Percentiles rank a stretch among this genome's conserved stretches.
Conservation (phyloP, 2,797 vertebrate genomes). For the Paguma larvata region DNA sequence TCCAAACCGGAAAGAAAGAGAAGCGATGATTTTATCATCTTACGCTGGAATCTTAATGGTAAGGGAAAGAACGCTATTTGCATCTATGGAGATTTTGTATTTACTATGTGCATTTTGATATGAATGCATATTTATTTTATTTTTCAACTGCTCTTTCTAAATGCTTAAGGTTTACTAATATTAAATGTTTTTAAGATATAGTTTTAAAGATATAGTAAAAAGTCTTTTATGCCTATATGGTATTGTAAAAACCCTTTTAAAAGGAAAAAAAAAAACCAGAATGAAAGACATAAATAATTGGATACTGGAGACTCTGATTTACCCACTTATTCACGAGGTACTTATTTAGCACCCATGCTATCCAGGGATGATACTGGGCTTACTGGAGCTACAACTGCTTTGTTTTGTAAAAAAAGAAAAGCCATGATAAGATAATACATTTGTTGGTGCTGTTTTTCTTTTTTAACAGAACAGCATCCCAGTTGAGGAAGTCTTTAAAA, state of each 20-base stretch:
- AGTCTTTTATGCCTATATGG: neutral
- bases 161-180: neutral
- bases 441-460: conserved; percentile 10
- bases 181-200: neutral
- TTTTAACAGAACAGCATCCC: conserved; percentile 91
- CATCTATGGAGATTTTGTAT: neutral
- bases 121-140: neutral
- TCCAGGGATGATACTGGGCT: neutral
- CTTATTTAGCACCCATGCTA: neutral
- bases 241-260: conserved; percentile 11
- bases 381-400: neutral
- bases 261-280: neutral
- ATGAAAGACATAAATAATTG: neutral
- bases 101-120: neutral
- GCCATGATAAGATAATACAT: neutral
- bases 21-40: conserved; percentile 95
- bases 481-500: conserved; percentile 91
- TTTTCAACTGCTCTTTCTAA: conserved; percentile 30
- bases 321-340: neutral
- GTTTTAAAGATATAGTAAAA: conserved; percentile 47
- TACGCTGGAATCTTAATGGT: conserved; percentile 94
- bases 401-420: conserved; percentile 35
- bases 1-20: conserved; percentile 89
- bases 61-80: conserved; percentile 69
- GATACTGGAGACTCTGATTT: neutral